Evolutionary conservation across 2,888 invertebrate species (phyloP), one percentile per base, ranked within the genome.

Genomic region (Erannis defoliaria): DNA sequence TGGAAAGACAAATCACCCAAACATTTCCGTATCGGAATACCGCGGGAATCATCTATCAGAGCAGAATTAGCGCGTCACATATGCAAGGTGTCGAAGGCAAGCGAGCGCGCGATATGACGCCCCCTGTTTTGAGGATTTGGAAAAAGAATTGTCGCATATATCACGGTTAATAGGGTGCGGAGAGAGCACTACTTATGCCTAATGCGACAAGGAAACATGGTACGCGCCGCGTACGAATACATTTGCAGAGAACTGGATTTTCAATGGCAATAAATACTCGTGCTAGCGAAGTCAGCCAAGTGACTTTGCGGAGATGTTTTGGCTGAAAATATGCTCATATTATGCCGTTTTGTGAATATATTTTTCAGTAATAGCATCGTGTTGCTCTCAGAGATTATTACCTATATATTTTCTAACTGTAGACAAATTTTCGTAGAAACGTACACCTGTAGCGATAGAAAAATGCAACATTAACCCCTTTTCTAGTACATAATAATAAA

Each of bases 121-220:
- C 80, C 79, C 77, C 86, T 87, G 89, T 89, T 85, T 82, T 80
- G 80, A 81, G 89, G 90, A 86, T 90, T 90, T 85, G 81, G 85
- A 68, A 84, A 92, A 93, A 92, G 93, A 92, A 93, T 92, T 80
- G 90, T 86, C 90, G 86, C 89, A 92, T 93, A 91, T 90, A 91
- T 93, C 92, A 92, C 86, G 67, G 86, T 92, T 93, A 93, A 93
- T 92, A 92, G 93, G 93, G 91, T 86, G 89, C 84, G 84, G 89
- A 92, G 89, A 90, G 88, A 91, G 89, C 89, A 93, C 91, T 93
- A 89, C 93, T 92, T 92, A 90, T 90, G 89, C 90, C 88, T 92
- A 92, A 92, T 92, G 92, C 87, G 91, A 91, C 90, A 90, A 85
- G 91, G 91, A 86, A 91, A 91, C 91, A 91, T 88, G 90, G 80